Evolutionary conservation across 2,888 invertebrate species (phyloP).

Genomic region (Oscheius sp.): DNA sequence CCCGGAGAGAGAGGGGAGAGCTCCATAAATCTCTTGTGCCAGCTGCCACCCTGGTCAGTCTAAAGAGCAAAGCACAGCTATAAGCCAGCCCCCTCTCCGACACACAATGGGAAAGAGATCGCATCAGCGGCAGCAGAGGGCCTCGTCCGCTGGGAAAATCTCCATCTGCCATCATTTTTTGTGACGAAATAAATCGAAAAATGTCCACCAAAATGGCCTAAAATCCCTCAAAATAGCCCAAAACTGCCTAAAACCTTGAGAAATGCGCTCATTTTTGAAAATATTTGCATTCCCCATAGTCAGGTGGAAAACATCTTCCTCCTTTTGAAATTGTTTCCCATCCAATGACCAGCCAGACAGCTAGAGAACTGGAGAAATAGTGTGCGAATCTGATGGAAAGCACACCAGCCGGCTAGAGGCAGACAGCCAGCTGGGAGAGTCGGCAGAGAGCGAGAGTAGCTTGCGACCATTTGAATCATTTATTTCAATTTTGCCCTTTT

Average conservation of each 20-base stretch:
- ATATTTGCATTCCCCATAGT: background rate
- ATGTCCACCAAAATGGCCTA: too few species aligned
- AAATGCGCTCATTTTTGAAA: background rate
- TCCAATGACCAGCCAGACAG: background rate
- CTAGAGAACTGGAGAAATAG: slow-evolving; percentile 9
- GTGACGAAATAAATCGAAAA: too few species aligned
- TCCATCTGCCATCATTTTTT: too few species aligned
- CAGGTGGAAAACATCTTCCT: background rate
- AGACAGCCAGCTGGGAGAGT: slow-evolving; percentile 2
- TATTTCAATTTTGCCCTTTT: too few species aligned
- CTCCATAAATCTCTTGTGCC: slow-evolving; percentile 20
- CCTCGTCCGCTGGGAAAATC: too few species aligned
- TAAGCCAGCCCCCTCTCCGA: too few species aligned
- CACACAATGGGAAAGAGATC: too few species aligned
- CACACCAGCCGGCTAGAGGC: slow-evolving; percentile 3
- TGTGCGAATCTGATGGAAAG: background rate
- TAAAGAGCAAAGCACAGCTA: slow-evolving; percentile 10
- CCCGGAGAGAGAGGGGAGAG: slow-evolving; percentile 2
- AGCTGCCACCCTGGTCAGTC: slow-evolving; percentile 19
- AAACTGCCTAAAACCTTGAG: background rate
- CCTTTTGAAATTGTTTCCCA: background rate
- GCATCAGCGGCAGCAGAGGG: too few species aligned
- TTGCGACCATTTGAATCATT: too few species aligned
- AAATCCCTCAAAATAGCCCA: background rate
- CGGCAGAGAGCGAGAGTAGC: slow-evolving; percentile 22